These are phyloP conservation scores for Tenthredo distinguenda DNA, from an alignment of 2,888 invertebrate genomes.

Conservation along the genomic window DNA sequence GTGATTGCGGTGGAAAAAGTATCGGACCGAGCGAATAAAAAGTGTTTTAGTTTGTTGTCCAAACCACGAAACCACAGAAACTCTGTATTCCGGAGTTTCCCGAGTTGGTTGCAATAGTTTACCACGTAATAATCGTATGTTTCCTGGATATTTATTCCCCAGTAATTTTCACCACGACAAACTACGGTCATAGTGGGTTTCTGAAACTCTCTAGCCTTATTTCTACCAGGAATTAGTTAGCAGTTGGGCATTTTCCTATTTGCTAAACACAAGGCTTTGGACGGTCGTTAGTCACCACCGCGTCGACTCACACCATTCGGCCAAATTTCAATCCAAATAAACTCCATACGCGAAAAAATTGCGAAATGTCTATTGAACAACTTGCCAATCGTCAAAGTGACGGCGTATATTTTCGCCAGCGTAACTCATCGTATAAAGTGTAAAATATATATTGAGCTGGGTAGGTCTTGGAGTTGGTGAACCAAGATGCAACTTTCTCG, in stretches of 20 bases:
- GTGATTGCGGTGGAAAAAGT: background rate
- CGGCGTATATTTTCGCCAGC: background rate
- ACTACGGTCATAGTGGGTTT: conserved; percentile 12
- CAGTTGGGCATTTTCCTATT: conserved; percentile 6
- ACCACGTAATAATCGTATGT: conserved; percentile 38
- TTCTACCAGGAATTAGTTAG: conserved; percentile 24
- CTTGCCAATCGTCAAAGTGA: background rate
- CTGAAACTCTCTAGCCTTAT: conserved; percentile 7
- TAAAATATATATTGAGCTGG: background rate
- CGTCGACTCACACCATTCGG: background rate
- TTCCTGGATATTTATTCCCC: conserved; percentile 19
- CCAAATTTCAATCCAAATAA: background rate
- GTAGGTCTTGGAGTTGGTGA: background rate
- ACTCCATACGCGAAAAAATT: background rate
- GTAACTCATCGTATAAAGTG: background rate
- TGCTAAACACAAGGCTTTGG: background rate
- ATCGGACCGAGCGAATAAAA: background rate
- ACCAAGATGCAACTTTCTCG: background rate
- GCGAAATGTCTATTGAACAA: background rate
- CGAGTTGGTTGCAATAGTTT: conserved; percentile 25
- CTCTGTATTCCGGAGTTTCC: background rate
- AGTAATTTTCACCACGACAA: conserved; percentile 41
- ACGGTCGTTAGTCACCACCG: background rate
- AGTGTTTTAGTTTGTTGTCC: background rate
- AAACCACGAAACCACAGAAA: background rate